phyloP scores from a whole-genome alignment of 2,113 vertebrate species.

The Craseonycteris thonglongyai region DNA sequence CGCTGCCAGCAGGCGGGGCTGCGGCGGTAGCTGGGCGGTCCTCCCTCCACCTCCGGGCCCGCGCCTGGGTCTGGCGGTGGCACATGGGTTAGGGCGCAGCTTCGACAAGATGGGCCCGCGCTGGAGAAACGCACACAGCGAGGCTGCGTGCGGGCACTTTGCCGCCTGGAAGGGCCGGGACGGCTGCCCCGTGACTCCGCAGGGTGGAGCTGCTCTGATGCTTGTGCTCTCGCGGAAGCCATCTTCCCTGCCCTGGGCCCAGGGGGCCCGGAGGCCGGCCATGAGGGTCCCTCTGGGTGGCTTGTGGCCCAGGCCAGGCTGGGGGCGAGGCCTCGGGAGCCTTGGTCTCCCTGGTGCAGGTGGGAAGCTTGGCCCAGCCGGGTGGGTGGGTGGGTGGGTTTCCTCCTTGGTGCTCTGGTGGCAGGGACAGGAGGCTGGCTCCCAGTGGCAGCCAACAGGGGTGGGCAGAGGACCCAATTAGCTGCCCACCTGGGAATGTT shows the following conservation, averaged over 20 bases:
- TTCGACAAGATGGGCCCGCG: neutral
- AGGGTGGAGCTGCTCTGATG: neutral
- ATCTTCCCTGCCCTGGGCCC: fast-evolving
- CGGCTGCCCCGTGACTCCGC: no score
- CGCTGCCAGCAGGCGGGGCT: conserved; percentile 78
- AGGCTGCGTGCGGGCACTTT: neutral
- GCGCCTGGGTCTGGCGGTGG: neutral
- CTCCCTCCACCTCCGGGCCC: neutral
- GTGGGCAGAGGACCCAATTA: neutral
- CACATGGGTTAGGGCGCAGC: neutral
- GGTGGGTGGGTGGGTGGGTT: neutral
- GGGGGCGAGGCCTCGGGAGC: neutral
- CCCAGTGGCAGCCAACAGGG: neutral
- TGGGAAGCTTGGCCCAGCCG: neutral
- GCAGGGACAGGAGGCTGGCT: neutral
- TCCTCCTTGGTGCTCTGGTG: no score
- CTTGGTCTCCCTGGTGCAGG: no score
- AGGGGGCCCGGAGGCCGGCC: neutral
- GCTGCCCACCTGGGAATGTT: neutral
- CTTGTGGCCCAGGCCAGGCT: neutral
- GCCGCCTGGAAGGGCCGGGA: no score
- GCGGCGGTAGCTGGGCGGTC: neutral
- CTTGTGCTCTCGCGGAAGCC: neutral
- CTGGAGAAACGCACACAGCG: neutral
- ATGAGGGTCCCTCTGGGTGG: neutral